Evolutionary conservation across 2,888 invertebrate genomes (phyloP), one percentile per base, ranked within the genome.

Genomic region (Caenorhabditis virilis): DNA sequence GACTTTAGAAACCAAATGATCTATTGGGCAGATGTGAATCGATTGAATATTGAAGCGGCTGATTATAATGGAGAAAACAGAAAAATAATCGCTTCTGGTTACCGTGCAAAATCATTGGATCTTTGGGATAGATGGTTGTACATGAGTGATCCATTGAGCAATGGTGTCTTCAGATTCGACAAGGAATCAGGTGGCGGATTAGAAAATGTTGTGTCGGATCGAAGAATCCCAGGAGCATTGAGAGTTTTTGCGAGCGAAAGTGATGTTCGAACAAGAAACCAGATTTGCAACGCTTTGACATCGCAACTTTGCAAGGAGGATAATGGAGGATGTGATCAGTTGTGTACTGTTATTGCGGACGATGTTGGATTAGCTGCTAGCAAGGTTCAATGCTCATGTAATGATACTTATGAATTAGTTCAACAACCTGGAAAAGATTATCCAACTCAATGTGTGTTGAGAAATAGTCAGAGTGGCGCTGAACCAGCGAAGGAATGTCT

Each of bases 21-120:
- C 39, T 98, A 95, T 83, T 98, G 97, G 97, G 95, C 95, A 0
- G 97, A 98, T 84, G 94, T 95, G 0, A 82, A 83, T 63, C 66
- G 78, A 36, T 93, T 95, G 83, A 93, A 93, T 84, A 95, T 98
- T 68, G 97, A 98, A 85, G 87, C 95, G 30, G 90, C 93, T 0
- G 90, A 91, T 83, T 86, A 95, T 43, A 90, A 93, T 82, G 97
- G 97, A 1, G 88, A 88, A 36, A 90, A 91, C 63, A 87, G 97
- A 47, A 58, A 73, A 20, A 69, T 76, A 6, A 62, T 82, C 38
- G 82, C 76, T 9, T 62, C 55, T 16, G 79, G 82, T 13, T 78
- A 80, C 46, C 71, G 82, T 11, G 79, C 83, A 35, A 82, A 82
- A 53, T 74, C 77, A 11, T 55, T 83, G 18, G 83, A 79, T 42